phyloP scores from a whole-genome alignment of 2,113 vertebrate genomes.

The Chaetodon auriga region DNA sequence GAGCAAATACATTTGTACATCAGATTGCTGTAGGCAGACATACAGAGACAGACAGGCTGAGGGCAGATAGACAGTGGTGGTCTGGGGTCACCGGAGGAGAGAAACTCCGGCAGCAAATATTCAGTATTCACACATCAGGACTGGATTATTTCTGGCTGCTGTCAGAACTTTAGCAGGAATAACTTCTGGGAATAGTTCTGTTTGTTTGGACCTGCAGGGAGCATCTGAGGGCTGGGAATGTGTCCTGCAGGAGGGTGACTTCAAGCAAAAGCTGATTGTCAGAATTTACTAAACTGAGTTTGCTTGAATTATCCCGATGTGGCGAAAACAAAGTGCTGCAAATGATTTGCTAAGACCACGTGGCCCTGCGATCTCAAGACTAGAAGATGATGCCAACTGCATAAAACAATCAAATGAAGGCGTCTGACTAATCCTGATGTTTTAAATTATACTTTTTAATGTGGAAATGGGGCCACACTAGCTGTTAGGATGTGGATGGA shows the following conservation, averaged over 20 bases:
- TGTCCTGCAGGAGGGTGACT: neutral
- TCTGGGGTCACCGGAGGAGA: constrained; percentile 56
- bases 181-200: neutral
- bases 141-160: constrained; percentile 15
- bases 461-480: neutral
- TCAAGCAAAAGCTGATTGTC: neutral
- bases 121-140: neutral
- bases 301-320: neutral
- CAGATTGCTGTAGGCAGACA: constrained; percentile 61
- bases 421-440: neutral
- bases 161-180: neutral
- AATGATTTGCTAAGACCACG: neutral
- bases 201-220: neutral
- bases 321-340: neutral
- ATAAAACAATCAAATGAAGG: neutral
- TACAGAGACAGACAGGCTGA: constrained; percentile 44
- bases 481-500: neutral
- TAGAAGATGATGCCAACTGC: neutral
- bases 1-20: constrained; percentile 73
- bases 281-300: neutral
- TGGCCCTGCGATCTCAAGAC: neutral
- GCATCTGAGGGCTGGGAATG: no score
- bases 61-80: constrained; percentile 64
- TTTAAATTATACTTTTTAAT: neutral
- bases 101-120: constrained; percentile 2